Percentiles rank a stretch among this genome's conserved stretches.
Conservation (phyloP, 2,888 invertebrate genomes). For the Horisme vitalbata region DNA sequence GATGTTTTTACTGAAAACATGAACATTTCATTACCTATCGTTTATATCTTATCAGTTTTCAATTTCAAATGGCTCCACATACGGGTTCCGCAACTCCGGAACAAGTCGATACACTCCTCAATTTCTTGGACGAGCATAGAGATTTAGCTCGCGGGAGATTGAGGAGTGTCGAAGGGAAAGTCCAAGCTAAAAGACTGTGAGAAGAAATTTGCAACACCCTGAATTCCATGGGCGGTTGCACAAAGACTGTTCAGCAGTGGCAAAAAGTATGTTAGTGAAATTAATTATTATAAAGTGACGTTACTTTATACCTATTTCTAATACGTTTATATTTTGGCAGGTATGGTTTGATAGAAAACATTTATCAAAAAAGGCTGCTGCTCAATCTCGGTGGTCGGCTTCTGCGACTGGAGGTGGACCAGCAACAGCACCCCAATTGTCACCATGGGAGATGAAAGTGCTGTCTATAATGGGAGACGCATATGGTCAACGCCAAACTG, state of each 20-base stretch:
- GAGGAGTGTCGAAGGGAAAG: slow-evolving; percentile 3
- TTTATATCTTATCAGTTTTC: not conserved
- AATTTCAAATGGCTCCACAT: not conserved
- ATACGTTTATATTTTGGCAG: too few species aligned
- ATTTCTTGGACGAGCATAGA: not conserved
- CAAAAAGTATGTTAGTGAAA: not conserved
- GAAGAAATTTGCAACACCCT: slow-evolving; percentile 1
- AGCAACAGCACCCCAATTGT: too few species aligned
- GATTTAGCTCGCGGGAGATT: slow-evolving; percentile 3
- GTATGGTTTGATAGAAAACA: slow-evolving; percentile 24
- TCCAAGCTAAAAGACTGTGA: not conserved
- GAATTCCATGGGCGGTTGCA: slow-evolving; percentile 1
- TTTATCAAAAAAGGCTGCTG: slow-evolving; percentile 17
- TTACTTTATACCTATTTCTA: too few species aligned
- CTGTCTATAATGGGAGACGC: not conserved
- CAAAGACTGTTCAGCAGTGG: not conserved
- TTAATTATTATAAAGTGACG: too few species aligned
- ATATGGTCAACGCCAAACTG: slow-evolving; percentile 1
- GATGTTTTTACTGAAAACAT: too few species aligned
- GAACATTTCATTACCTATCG: too few species aligned
- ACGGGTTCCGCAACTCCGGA: not conserved
- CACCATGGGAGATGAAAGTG: not conserved
- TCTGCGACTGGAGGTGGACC: not conserved
- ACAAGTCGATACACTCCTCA: not conserved
- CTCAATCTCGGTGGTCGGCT: slow-evolving; percentile 15